phyloP scores from a whole-genome alignment of 2,888 invertebrate genomes.

The Alitta virens region DNA sequence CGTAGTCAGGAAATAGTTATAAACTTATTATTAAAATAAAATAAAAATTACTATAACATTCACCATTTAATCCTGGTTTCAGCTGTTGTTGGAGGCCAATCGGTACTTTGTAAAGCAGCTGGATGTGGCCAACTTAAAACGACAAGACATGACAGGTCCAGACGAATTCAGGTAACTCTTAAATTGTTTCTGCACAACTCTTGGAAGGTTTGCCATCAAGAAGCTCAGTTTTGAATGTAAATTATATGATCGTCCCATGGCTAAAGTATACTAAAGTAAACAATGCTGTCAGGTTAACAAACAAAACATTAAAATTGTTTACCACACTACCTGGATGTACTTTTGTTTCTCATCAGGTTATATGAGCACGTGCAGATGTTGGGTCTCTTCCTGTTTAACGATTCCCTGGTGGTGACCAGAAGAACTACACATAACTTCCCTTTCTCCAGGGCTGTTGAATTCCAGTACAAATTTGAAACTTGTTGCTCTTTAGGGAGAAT shows the following conservation, averaged over 20 bases:
- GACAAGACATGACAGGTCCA: slow-evolving; percentile 34
- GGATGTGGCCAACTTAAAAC: slow-evolving; percentile 44
- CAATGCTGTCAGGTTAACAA: no score
- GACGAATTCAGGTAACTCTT: slow-evolving; percentile 43
- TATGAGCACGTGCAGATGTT: slow-evolving; percentile 49
- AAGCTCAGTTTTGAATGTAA: no score
- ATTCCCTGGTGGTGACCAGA: slow-evolving; percentile 47
- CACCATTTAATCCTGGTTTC: no score
- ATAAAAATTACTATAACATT: no score
- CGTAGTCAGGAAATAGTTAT: no score
- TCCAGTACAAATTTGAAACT: slow-evolving; percentile 45
- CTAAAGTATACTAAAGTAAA: no score
- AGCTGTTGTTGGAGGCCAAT: slow-evolving; percentile 50
- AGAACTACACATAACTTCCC: slow-evolving; percentile 48
- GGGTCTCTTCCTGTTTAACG: slow-evolving; percentile 53
- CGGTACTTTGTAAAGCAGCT: slow-evolving; percentile 47
- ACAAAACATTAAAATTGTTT: no score
- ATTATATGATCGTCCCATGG: no score
- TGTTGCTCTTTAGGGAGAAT: slow-evolving; percentile 40
- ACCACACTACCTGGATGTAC: no score
- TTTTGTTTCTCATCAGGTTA: slow-evolving; percentile 31
- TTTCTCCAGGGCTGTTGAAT: slow-evolving; percentile 44
- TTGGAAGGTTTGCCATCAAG: no score
- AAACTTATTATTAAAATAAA: no score
- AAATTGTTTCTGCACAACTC: no score